Base-by-base conservation (phyloP, 2,888 invertebrate genomes). In the Alloscopus bannaensis region DNA sequence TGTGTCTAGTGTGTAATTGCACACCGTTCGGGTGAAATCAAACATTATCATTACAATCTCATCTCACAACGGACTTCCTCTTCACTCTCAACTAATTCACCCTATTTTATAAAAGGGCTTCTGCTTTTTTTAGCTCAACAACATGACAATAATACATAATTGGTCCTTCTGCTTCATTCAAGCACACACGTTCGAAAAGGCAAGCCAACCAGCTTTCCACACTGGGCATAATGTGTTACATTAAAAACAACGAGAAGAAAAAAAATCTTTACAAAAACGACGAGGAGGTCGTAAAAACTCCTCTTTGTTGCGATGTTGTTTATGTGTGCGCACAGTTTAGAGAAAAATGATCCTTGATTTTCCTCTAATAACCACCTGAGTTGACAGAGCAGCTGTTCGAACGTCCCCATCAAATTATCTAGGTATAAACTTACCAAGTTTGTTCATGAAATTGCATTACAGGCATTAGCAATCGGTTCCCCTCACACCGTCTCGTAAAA, bases 391-490 rank as follows among this genome's bases (percentile, higher is more conserved):
- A 79, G 79, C 79, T 79, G 79, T 40, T 79, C 66, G 68, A 52
- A 36, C 66, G 50, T 72, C 79, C 68, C 65, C 60, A 78, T 79
- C 79, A 79, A 72, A 79, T 79, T 79, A 79, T 72, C 79, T 62
- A 40, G 57, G 72, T 72, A 72, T 68, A 68, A 79, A 68, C 45
- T 79, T 68, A 72, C 68, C 60, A 71, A 79, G 72, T 79, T 79
- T 79, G 79, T 62, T 62, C 79, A 79, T 79, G 79, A 79, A 79
- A 79, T 79, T 79, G 72, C 72, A 79, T 79, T 79, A 79, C n/a
- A 60, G 59, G 81, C 70, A 78, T 78, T 77, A 77, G 76, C 71
- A 81, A 71, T 75, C 75, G 70, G 73, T 80, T 80, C 75, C 71
- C 73, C 59, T 66, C 36, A 28, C 55, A 42, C 55, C 40, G 18